These are phyloP conservation scores for Adelosebastes latens DNA, from an alignment of 2,797 vertebrate species.

Conservation along the genomic window DNA sequence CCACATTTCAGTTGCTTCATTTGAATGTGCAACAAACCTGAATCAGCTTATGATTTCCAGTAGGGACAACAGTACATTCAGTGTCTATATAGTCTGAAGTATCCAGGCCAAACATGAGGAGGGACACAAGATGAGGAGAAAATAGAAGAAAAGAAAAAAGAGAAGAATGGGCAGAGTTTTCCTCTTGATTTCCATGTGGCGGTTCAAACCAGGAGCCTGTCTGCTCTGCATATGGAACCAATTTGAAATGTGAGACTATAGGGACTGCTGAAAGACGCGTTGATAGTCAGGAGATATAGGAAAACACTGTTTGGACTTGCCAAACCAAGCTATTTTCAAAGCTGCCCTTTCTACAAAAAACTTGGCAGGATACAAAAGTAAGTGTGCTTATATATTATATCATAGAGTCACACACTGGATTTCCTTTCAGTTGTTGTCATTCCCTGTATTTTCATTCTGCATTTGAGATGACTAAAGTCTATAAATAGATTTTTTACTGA, in stretches of 20 bases:
- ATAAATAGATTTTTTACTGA: neutral
- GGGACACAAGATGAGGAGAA: neutral
- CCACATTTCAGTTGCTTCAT: neutral
- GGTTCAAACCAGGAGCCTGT: constrained; percentile 36
- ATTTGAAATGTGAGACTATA: constrained; percentile 70
- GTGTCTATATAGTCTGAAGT: neutral
- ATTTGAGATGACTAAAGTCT: neutral
- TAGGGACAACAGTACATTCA: neutral
- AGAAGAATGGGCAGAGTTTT: constrained; percentile 17
- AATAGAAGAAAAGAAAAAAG: neutral
- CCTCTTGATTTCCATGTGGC: constrained; percentile 49
- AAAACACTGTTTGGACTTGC: constrained; percentile 15
- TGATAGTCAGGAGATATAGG: constrained; percentile 17
- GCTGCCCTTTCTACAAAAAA: neutral
- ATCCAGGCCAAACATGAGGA: neutral
- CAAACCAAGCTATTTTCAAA: neutral
- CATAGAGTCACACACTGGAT: neutral
- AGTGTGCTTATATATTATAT: neutral
- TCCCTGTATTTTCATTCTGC: neutral
- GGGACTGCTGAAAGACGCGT: constrained; percentile 42
- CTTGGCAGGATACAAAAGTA: neutral
- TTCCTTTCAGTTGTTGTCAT: neutral
- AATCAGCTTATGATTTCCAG: neutral
- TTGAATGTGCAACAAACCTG: neutral
- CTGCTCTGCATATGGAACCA: constrained; percentile 69